These are phyloP conservation scores for Nycticebus coucang DNA, from an alignment of 2,113 vertebrate species.

Conservation along the genomic window DNA sequence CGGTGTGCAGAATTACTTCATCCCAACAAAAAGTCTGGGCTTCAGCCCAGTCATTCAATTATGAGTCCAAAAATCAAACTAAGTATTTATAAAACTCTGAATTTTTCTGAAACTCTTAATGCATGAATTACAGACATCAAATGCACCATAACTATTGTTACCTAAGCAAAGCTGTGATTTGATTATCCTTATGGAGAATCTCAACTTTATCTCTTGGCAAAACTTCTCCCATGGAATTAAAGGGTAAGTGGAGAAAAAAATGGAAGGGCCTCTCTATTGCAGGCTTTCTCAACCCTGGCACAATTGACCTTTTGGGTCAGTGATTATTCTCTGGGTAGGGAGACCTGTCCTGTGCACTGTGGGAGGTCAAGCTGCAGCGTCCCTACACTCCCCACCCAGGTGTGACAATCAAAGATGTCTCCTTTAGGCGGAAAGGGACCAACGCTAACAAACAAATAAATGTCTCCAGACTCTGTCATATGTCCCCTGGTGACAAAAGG, in stretches of 20 bases:
- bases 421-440: no score
- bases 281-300: not conserved
- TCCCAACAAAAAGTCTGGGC: not conserved
- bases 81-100: constrained; percentile 30
- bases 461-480: not conserved
- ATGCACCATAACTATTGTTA: not conserved
- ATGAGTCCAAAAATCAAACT: not conserved
- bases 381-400: fast-evolving
- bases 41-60: not conserved
- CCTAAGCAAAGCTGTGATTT: constrained; percentile 13
- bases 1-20: not conserved
- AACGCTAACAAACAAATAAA: no score
- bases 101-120: not conserved
- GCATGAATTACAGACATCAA: not conserved
- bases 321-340: not conserved
- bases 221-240: not conserved
- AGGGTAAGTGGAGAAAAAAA: not conserved
- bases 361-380: fast-evolving
- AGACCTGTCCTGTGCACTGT: not conserved
- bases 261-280: not conserved
- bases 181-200: constrained; percentile 23
- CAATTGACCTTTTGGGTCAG: not conserved
- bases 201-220: not conserved
- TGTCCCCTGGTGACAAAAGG: fast-evolving
- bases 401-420: not conserved